Conservation (phyloP, 2,113 vertebrate species). For the Myiozetetes cayanensis region DNA sequence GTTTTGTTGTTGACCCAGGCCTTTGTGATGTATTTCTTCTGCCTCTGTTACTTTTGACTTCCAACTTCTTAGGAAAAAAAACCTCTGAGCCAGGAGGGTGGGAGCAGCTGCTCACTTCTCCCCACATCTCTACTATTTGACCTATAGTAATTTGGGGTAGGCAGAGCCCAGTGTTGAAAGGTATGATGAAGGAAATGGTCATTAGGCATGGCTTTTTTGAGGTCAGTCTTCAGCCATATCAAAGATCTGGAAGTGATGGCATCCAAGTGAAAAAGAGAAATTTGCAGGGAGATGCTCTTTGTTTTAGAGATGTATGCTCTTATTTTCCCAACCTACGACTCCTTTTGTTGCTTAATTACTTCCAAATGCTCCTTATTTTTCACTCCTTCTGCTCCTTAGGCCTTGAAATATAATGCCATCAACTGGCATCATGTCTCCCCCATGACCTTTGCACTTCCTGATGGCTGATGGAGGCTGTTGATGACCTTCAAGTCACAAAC, state of each 20-base stretch:
- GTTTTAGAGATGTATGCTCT: conserved; percentile 7
- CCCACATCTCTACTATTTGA: background rate
- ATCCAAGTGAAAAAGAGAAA: background rate
- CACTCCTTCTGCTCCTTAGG: background rate
- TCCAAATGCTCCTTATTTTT: conserved; percentile 61
- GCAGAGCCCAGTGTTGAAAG: background rate
- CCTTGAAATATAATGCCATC: conserved; percentile 59
- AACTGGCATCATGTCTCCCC: conserved; percentile 1
- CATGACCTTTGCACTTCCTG: conserved; percentile 60
- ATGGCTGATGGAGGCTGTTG: conserved; percentile 28
- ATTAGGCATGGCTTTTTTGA: background rate
- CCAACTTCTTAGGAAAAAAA: background rate
- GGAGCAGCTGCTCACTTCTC: background rate
- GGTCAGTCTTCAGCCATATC: background rate
- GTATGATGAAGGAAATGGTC: background rate
- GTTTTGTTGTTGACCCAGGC: background rate
- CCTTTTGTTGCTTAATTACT: conserved; percentile 52
- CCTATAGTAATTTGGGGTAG: background rate
- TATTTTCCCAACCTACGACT: background rate
- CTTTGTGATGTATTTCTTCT: background rate
- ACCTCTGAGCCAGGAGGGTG: background rate
- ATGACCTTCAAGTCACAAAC: conserved; percentile 62
- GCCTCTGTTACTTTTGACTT: background rate
- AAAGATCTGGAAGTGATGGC: background rate
- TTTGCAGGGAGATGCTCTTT: background rate